Percentiles rank a stretch among this genome's conserved stretches.
Conservation (phyloP, 1,140 invertebrate species). For the Drosophila mojavensis region DNA sequence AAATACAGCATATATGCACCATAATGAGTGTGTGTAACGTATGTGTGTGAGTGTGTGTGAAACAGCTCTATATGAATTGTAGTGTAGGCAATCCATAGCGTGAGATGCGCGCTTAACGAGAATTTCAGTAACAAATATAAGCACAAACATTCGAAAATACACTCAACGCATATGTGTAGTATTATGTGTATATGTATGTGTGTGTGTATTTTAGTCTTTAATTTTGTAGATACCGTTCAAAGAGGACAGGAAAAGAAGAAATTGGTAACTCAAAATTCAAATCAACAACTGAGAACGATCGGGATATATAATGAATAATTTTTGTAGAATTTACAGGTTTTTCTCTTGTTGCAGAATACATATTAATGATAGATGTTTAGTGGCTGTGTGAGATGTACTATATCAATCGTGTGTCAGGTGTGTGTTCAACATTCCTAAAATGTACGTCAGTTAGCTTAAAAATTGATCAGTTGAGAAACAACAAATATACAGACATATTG, state of each 20-base stretch:
- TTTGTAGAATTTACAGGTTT: not conserved
- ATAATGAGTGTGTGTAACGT: conserved; percentile 17
- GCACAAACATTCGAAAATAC: conserved; percentile 50
- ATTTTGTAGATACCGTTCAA: conserved; percentile 24
- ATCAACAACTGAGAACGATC: conserved; percentile 73
- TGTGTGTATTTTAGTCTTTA: conserved; percentile 12
- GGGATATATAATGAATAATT: conserved; percentile 71
- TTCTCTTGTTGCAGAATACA: not conserved
- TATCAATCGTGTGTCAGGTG: not conserved
- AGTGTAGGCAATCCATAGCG: conserved; percentile 37
- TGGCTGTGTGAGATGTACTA: not conserved
- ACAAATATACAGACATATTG: conserved; percentile 1
- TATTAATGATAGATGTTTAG: not conserved
- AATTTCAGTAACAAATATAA: conserved; percentile 30
- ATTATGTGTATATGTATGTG: conserved; percentile 20
- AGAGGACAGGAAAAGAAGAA: conserved; percentile 45
- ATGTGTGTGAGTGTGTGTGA: conserved; percentile 5
- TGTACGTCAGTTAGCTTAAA: not conserved
- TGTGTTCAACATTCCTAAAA: conserved; percentile 5
- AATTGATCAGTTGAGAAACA: not conserved
- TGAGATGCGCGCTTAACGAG: conserved; percentile 31
- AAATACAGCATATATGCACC: conserved; percentile 59
- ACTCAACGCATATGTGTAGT: conserved; percentile 36
- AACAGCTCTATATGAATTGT: conserved; percentile 32
- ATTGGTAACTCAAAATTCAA: conserved; percentile 64